Evolutionary conservation across 2,113 vertebrate species (phyloP).

Genomic region (Sinocyclocheilus maitianheensis): DNA sequence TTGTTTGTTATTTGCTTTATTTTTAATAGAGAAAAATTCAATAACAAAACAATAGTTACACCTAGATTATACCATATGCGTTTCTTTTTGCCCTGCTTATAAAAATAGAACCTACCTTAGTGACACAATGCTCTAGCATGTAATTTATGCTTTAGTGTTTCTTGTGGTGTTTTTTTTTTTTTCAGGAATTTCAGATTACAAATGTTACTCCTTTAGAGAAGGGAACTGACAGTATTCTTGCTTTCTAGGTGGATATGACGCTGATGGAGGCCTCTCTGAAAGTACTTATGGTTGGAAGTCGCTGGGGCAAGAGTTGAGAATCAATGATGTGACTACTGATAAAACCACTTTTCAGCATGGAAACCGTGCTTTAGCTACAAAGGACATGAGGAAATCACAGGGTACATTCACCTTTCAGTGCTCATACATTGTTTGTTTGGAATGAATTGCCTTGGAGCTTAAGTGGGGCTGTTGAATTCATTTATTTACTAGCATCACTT

Average conservation of each 20-base stretch:
- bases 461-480: too few relatives aligned
- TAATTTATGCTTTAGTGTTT: too few relatives aligned
- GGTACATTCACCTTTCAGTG: slow-evolving; percentile 74
- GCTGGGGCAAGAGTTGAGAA: slow-evolving; percentile 99
- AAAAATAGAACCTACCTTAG: not conserved
- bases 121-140: not conserved
- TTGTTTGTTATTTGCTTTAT: not conserved
- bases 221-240: not conserved
- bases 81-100: not conserved
- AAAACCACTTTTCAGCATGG: slow-evolving; percentile 98
- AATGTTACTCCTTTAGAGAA: not conserved
- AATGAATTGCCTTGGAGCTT: not conserved
- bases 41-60: too few relatives aligned
- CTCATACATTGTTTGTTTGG: not conserved
- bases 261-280: slow-evolving; percentile 94
- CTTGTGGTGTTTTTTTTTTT: not conserved
- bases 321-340: slow-evolving; percentile 97
- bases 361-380: slow-evolving; percentile 98
- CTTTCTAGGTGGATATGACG: slow-evolving; percentile 86
- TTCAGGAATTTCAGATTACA: not conserved
- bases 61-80: not conserved
- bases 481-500: not conserved
- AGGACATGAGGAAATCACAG: slow-evolving; percentile 99
- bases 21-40: not conserved
- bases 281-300: slow-evolving; percentile 99